Evolutionary conservation across 2,888 invertebrate species (phyloP).

Genomic region (Trissoscelio sp.): DNA sequence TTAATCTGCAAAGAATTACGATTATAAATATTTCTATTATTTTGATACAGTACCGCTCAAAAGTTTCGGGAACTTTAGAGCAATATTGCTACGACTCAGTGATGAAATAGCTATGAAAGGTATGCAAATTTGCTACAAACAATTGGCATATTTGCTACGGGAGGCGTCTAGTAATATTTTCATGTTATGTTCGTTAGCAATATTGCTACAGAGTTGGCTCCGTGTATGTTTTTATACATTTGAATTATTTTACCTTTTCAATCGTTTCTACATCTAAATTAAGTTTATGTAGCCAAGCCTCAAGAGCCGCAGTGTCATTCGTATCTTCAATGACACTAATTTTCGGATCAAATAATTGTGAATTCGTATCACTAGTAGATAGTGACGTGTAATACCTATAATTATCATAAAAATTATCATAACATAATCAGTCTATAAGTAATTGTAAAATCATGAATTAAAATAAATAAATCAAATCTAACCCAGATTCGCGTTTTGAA

Average conservation of each 20-base stretch:
- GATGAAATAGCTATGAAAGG: too few relatives aligned
- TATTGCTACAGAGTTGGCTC: too few relatives aligned
- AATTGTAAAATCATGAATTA: too few relatives aligned
- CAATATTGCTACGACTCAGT: too few relatives aligned
- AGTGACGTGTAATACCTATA: constrained; percentile 75
- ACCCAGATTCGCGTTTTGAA: constrained; percentile 76
- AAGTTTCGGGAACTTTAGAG: too few relatives aligned
- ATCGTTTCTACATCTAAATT: constrained; percentile 89
- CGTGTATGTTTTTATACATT: background rate
- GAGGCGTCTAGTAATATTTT: too few relatives aligned
- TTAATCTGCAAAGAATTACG: constrained; percentile 84
- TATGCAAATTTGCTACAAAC: too few relatives aligned
- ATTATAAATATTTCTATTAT: constrained; percentile 24
- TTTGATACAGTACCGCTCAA: too few relatives aligned
- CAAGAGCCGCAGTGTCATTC: constrained; percentile 84
- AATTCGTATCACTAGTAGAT: constrained; percentile 69
- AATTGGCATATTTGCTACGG: too few relatives aligned
- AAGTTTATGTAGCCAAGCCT: constrained; percentile 89
- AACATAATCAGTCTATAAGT: too few relatives aligned
- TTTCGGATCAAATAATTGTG: constrained; percentile 76
- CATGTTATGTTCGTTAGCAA: too few relatives aligned
- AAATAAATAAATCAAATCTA: background rate
- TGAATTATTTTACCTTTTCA: constrained; percentile 83
- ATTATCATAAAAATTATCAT: too few relatives aligned
- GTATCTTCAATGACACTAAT: constrained; percentile 76